Conservation (phyloP, 2,888 invertebrate species). For the Drosophila monieri region DNA sequence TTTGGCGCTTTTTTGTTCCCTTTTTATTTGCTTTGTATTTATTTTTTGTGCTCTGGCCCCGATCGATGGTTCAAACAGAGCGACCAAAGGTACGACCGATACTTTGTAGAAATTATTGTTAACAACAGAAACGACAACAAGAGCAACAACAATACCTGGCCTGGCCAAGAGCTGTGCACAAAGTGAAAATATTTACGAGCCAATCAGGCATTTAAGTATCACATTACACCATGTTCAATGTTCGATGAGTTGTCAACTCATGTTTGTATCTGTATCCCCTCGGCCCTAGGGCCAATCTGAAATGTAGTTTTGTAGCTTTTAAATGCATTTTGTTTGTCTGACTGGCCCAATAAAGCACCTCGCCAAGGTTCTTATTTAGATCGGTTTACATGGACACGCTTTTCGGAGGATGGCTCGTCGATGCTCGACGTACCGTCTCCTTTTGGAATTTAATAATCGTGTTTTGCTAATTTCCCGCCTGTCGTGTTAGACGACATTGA, state of each 20-base stretch:
- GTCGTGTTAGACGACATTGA: slow-evolving; percentile 64
- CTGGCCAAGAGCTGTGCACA: slow-evolving; percentile 51
- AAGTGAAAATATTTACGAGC: slow-evolving; percentile 83
- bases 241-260: slow-evolving; percentile 84
- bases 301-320: slow-evolving; percentile 79
- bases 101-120: slow-evolving; percentile 83
- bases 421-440: slow-evolving; percentile 4
- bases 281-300: slow-evolving; percentile 45
- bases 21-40: slow-evolving; percentile 17
- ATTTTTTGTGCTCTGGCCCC: slow-evolving; percentile 6
- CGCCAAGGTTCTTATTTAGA: slow-evolving; percentile 75
- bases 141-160: slow-evolving; percentile 27
- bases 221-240: slow-evolving; percentile 83
- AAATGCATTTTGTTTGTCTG: slow-evolving; percentile 80
- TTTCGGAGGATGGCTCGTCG: slow-evolving; percentile 30
- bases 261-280: slow-evolving; percentile 69
- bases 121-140: slow-evolving; percentile 75
- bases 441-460: slow-evolving; percentile 76
- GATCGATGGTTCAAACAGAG: slow-evolving; percentile 56
- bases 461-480: slow-evolving; percentile 71
- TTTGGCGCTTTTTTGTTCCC: slow-evolving; percentile 79
- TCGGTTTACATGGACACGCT: slow-evolving; percentile 80
- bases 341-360: slow-evolving; percentile 73
- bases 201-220: slow-evolving; percentile 83
- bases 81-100: slow-evolving; percentile 54